These are phyloP conservation scores for Stegastes partitus DNA, from an alignment of 2,113 vertebrate genomes.

Conservation along the genomic window DNA sequence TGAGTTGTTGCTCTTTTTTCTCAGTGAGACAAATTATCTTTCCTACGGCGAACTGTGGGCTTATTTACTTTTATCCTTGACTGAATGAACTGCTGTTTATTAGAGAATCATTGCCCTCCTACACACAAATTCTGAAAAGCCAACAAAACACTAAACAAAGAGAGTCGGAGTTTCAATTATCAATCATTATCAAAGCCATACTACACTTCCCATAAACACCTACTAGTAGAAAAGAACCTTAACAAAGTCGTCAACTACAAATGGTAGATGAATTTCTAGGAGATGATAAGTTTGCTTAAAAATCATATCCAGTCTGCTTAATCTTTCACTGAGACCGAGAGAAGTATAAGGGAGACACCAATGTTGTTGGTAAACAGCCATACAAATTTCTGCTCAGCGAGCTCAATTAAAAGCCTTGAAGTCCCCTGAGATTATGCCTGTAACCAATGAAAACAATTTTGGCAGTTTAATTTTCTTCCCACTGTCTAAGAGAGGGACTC, in stretches of 20 bases:
- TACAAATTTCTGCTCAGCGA: conserved; percentile 83
- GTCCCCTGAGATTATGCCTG: conserved; percentile 81
- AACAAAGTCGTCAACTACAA: conserved; percentile 10
- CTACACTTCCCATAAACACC: not conserved
- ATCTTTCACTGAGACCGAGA: conserved; percentile 50
- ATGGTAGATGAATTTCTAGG: conserved; percentile 11
- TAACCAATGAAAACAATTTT: conserved; percentile 89
- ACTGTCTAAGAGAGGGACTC: conserved; percentile 84
- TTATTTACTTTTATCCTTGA: conserved; percentile 70
- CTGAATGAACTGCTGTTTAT: conserved; percentile 61
- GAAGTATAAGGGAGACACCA: conserved; percentile 66
- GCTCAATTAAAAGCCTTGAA: conserved; percentile 87
- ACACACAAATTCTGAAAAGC: conserved; percentile 53
- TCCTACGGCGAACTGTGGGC: conserved; percentile 51
- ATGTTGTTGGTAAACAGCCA: conserved; percentile 79
- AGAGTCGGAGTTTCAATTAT: conserved; percentile 46
- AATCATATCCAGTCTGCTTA: conserved; percentile 35
- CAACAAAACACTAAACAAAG: conserved; percentile 43
- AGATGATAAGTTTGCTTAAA: conserved; percentile 51
- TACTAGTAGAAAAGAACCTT: not conserved
- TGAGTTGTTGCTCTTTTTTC: conserved; percentile 58
- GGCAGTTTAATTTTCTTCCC: conserved; percentile 89
- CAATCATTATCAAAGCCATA: conserved; percentile 20
- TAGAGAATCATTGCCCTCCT: conserved; percentile 53
- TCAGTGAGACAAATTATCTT: conserved; percentile 62